These are phyloP conservation scores for Phallusia fumigata DNA, from an alignment of 23 tunicate species.

Conservation along the genomic window DNA sequence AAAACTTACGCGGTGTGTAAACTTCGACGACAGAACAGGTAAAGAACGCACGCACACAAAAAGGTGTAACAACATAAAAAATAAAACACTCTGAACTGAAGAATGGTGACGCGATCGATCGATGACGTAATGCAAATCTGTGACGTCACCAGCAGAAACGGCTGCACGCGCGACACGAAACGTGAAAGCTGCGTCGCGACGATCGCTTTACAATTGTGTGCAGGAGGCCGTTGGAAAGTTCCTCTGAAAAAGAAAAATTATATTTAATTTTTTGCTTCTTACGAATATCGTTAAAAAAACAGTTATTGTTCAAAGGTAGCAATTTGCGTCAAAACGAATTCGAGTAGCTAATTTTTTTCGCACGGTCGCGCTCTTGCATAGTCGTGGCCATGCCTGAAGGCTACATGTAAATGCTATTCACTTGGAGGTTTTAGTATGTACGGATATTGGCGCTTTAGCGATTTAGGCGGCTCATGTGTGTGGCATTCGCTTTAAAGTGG, in stretches of 20 bases:
- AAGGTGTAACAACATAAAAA: background rate
- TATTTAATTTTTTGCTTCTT: too few species aligned
- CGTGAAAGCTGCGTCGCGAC: background rate
- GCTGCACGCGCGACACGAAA: constrained; percentile 2
- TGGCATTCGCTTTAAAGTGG: background rate
- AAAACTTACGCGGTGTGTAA: too few species aligned
- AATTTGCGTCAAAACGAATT: too few species aligned
- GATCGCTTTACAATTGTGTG: background rate
- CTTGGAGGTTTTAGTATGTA: too few species aligned
- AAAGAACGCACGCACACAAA: background rate
- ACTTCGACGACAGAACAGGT: too few species aligned
- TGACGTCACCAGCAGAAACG: constrained; percentile 3
- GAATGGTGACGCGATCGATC: background rate
- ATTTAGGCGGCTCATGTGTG: background rate
- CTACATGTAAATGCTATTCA: too few species aligned
- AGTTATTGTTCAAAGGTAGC: too few species aligned
- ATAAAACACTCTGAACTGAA: constrained; percentile 4
- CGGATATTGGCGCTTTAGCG: too few species aligned
- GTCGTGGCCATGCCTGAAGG: too few species aligned
- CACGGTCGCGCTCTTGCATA: too few species aligned
- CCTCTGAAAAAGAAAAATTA: background rate
- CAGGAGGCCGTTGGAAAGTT: background rate
- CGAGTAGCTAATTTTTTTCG: too few species aligned
- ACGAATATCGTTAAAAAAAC: too few species aligned
- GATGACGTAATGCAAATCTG: background rate